Base-by-base conservation (phyloP, 2,113 vertebrate genomes). In the Sylvia atricapilla region DNA sequence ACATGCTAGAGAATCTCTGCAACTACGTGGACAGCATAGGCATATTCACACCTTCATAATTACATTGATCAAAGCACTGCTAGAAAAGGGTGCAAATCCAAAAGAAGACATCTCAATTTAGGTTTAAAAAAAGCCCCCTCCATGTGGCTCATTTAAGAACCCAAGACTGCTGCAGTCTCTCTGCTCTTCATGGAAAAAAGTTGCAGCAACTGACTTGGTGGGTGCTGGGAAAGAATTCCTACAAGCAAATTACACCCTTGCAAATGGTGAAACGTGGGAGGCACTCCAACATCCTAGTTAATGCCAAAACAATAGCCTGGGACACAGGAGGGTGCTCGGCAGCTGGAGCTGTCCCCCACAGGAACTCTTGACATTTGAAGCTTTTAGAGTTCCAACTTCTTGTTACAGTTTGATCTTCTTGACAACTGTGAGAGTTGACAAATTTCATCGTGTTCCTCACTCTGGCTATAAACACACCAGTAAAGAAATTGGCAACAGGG, bases 221-320 rank as follows among this genome's bases (percentile, higher is more conserved):
- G 24, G 37, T 76, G 74, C 78, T 80, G 87, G 66, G 53, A 58
- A 82, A 87, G 56, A 66, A 72, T 44, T 87, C 52, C 58, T 56
- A 41, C 43, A 77, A 75, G 84, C 14, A 92, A 85, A 84, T 90
- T 13, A 80, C 62, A 83, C 13, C 46, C 33, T 43, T 3, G 2
- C 30, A 75, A 89, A 87, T 52, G 78, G 62, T 60, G 62, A 84
- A 93, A 82, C 1, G 18, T 18, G 76, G 87, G 84, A 96, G 74
- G 87, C 64, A 79, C 43, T 95, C 81, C 69, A 93, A 28, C 27
- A 72, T 35, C 44, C 75, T 39, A 66, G 46, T 33, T 82, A 91
- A 79, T 49, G 41, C 56, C 8, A 39, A 91, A 92, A 96, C 93
- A 94, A 95, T 75, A 92, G 89, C 41, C 30, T 70, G 83, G 80